Conservation (phyloP, 1,140 invertebrate species). For the Drosophila cardini region DNA sequence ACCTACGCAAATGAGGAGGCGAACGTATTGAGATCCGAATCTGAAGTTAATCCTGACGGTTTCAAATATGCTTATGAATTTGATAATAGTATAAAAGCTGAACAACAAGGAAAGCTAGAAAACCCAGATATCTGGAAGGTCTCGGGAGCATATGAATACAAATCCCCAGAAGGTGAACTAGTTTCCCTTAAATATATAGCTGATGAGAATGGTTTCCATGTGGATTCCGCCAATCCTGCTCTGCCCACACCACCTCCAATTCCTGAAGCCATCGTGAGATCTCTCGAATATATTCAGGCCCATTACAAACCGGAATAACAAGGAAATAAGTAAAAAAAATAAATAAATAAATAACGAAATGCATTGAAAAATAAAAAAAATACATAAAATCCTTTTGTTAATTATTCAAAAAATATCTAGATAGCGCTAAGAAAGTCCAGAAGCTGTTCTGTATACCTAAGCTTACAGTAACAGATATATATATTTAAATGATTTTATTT, state of each 20-base stretch:
- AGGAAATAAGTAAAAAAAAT: slow-evolving; percentile 42
- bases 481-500: too few relatives aligned
- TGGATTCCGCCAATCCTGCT: slow-evolving; percentile 85
- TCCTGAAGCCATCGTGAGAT: slow-evolving; percentile 87
- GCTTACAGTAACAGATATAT: too few relatives aligned
- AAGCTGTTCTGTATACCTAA: too few relatives aligned
- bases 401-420: too few relatives aligned
- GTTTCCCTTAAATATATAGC: slow-evolving; percentile 81
- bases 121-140: slow-evolving; percentile 88
- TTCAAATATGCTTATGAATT: slow-evolving; percentile 87
- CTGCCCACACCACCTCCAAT: slow-evolving; percentile 89
- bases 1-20: slow-evolving; percentile 66
- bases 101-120: slow-evolving; percentile 90
- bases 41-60: slow-evolving; percentile 50
- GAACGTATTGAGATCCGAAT: slow-evolving; percentile 31
- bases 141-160: slow-evolving; percentile 90
- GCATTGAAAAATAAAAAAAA: slow-evolving; percentile 30
- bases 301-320: slow-evolving; percentile 46
- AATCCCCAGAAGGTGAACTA: slow-evolving; percentile 88
- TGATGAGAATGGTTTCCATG: slow-evolving; percentile 91
- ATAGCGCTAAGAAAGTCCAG: too few relatives aligned
- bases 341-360: slow-evolving; percentile 41
- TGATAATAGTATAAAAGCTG: slow-evolving; percentile 90
- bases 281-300: slow-evolving; percentile 85
- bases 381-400: background rate